These are phyloP conservation scores for Melanerpes aurifrons DNA, from an alignment of 2,113 vertebrate species.

Conservation along the genomic window DNA sequence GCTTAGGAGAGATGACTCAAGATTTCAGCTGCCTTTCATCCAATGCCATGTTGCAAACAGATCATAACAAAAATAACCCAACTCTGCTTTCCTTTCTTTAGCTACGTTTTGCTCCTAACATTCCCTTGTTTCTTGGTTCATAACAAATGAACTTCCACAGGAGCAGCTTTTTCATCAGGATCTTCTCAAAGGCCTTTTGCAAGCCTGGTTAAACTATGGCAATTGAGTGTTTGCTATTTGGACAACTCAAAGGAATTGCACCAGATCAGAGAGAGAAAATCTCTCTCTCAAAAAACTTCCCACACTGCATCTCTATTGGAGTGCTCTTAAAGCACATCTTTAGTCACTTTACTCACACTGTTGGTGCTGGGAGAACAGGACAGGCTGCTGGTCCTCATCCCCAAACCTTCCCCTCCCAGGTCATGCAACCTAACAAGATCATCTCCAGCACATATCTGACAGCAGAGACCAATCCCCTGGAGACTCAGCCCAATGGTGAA, in stretches of 20 bases:
- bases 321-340: not conserved
- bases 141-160: not conserved
- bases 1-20: not conserved
- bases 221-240: not conserved
- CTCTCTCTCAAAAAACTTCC: not conserved
- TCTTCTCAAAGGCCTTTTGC: not conserved
- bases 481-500: not conserved
- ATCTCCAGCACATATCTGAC: not conserved
- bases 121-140: not conserved
- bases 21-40: not conserved
- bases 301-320: fast-evolving
- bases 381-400: not conserved
- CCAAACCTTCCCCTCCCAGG: not conserved
- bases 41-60: not conserved
- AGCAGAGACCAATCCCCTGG: not conserved
- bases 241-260: not conserved
- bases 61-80: not conserved
- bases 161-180: not conserved
- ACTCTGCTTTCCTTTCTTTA: not conserved
- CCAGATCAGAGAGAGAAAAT: not conserved
- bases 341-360: not conserved
- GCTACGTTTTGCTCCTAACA: not conserved
- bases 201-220: not conserved
- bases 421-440: not conserved
- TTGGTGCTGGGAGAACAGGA: not conserved